phyloP scores from a whole-genome alignment of 2,797 vertebrate species.

The Podarcis lilfordi region DNA sequence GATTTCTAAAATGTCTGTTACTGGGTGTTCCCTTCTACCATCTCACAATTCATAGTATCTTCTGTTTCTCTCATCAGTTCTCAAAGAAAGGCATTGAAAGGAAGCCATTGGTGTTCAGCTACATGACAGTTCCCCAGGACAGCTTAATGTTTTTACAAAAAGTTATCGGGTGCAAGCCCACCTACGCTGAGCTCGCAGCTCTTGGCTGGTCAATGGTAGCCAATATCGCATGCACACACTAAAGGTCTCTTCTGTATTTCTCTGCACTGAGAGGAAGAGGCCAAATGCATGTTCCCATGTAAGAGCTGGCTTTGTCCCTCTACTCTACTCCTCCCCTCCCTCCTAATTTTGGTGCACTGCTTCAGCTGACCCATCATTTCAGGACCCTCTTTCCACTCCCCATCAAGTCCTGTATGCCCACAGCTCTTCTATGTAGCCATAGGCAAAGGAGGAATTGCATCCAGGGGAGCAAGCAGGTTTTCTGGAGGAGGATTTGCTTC shows the following conservation, averaged over 20 bases:
- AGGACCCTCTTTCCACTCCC: neutral
- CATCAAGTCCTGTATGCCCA: neutral
- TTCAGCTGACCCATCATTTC: neutral
- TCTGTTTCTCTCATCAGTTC: neutral
- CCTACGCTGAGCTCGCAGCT: neutral
- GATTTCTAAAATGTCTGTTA: neutral
- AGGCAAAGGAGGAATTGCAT: neutral
- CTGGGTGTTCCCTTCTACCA: too few species aligned
- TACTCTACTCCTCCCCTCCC: neutral
- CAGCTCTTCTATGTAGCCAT: neutral
- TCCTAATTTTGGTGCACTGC: too few species aligned
- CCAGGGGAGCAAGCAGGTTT: neutral
- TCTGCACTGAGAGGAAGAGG: too few species aligned
- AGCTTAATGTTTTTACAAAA: neutral
- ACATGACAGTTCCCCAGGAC: too few species aligned
- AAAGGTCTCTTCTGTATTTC: too few species aligned
- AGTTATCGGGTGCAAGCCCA: neutral
- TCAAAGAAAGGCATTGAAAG: neutral
- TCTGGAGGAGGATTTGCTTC: too few species aligned
- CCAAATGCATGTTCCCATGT: too few species aligned
- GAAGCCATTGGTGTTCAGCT: neutral
- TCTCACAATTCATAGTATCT: neutral
- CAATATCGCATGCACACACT: too few species aligned
- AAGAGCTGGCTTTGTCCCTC: neutral
- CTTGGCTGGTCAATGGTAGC: too few species aligned